Percentiles rank a stretch among this genome's conserved stretches.
These are phyloP conservation scores for Indri indri DNA, from an alignment of 2,113 vertebrate genomes.

Conservation along the genomic window DNA sequence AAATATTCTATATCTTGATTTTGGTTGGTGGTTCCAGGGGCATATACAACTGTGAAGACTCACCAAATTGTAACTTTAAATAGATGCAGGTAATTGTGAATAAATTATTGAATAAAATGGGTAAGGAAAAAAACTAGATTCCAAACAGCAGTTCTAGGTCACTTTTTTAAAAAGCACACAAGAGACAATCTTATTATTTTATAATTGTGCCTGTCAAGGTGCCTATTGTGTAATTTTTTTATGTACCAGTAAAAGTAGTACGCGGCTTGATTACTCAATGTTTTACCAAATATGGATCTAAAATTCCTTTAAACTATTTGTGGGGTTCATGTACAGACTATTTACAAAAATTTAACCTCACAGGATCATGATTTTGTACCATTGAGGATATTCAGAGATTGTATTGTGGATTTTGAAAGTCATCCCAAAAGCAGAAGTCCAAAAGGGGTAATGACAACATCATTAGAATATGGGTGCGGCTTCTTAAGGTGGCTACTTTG, in stretches of 20 bases:
- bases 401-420: neutral
- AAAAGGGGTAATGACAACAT: neutral
- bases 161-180: neutral
- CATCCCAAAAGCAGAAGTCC: neutral
- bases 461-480: neutral
- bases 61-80: neutral
- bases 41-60: neutral
- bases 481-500: slow-evolving; percentile 29
- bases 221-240: neutral
- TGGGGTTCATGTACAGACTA: neutral
- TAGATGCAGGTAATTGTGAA: neutral
- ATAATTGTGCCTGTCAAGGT: neutral
- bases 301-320: neutral
- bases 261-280: neutral
- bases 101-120: neutral
- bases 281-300: neutral
- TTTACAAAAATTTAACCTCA: neutral
- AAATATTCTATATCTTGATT: neutral
- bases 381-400: neutral
- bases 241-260: neutral
- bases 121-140: neutral
- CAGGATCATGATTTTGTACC: neutral
- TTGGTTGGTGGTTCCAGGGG: neutral
- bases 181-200: neutral
- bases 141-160: neutral